Conservation (phyloP, 2,113 vertebrate genomes). For the Theristicus caerulescens region DNA sequence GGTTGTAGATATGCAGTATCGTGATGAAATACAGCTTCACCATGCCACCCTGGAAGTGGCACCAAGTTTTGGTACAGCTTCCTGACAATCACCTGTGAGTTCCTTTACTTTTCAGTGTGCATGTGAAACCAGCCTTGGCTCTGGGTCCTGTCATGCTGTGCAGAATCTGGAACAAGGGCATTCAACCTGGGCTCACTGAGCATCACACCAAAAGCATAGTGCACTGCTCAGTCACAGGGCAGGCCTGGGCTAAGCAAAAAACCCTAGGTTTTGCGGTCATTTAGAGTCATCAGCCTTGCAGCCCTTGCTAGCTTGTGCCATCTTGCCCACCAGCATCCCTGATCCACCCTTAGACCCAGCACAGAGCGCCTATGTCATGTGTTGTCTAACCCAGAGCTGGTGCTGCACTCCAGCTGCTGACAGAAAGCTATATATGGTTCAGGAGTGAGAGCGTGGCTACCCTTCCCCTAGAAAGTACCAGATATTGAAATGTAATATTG, state of each 20-base stretch:
- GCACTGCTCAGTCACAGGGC: not conserved
- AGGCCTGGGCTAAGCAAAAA: not conserved
- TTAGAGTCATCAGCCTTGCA: not conserved
- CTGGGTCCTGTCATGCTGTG: rapidly evolving
- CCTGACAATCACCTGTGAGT: not conserved
- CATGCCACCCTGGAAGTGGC: not conserved
- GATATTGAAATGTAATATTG: not conserved
- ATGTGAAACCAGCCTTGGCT: not conserved
- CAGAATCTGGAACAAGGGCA: not conserved
- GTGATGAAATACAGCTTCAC: not conserved
- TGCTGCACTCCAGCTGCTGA: not conserved
- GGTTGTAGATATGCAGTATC: not conserved
- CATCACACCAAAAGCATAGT: not conserved
- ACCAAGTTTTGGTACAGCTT: not conserved
- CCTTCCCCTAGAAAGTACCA: constrained; percentile 18
- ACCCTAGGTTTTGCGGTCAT: not conserved
- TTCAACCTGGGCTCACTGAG: not conserved
- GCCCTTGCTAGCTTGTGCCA: not conserved
- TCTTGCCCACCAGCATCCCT: not conserved
- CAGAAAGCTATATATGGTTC: not conserved
- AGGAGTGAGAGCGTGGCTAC: not conserved
- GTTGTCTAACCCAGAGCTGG: not conserved
- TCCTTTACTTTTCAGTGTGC: not conserved
- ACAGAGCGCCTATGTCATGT: rapidly evolving
- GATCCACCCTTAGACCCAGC: not conserved